These are phyloP conservation scores for Trichogramma pretiosum DNA, from an alignment of 1,140 invertebrate species.

Conservation along the genomic window DNA sequence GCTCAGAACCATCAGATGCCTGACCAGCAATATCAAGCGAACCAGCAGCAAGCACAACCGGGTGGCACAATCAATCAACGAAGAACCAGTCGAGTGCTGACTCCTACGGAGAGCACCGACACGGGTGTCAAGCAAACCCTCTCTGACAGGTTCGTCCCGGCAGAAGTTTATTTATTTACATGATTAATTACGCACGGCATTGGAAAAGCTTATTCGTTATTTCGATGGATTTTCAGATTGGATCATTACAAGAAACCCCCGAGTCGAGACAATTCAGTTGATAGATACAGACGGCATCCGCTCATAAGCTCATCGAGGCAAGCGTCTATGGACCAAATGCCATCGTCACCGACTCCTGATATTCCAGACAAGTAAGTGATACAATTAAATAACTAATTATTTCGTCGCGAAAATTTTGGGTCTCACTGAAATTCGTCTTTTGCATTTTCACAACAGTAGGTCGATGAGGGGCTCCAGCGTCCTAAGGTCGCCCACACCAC, in stretches of 20 bases:
- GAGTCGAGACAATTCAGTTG: constrained; percentile 78
- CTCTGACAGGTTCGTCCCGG: constrained; percentile 39
- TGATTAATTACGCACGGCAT: too few species aligned
- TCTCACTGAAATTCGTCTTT: not conserved
- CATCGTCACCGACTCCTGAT: constrained; percentile 37
- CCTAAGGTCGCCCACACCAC: constrained; percentile 39
- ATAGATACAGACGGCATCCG: constrained; percentile 60
- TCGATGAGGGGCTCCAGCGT: constrained; percentile 43
- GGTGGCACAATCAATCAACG: constrained; percentile 39
- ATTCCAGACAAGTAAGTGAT: constrained; percentile 42
- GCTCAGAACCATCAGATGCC: constrained; percentile 24
- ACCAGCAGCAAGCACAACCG: constrained; percentile 27
- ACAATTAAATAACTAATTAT: too few species aligned
- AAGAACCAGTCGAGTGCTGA: constrained; percentile 39
- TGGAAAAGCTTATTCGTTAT: too few species aligned
- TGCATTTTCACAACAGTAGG: constrained; percentile 30
- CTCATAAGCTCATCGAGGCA: constrained; percentile 56
- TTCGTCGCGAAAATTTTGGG: too few species aligned
- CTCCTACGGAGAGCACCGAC: constrained; percentile 37
- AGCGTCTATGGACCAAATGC: constrained; percentile 60
- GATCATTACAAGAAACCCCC: constrained; percentile 89
- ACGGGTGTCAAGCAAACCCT: constrained; percentile 38
- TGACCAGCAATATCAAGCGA: constrained; percentile 31
- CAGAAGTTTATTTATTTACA: too few species aligned
- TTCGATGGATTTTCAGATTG: constrained; percentile 54